These are phyloP conservation scores for Myotis vivesi DNA, from an alignment of 2,797 vertebrate species.

Conservation along the genomic window DNA sequence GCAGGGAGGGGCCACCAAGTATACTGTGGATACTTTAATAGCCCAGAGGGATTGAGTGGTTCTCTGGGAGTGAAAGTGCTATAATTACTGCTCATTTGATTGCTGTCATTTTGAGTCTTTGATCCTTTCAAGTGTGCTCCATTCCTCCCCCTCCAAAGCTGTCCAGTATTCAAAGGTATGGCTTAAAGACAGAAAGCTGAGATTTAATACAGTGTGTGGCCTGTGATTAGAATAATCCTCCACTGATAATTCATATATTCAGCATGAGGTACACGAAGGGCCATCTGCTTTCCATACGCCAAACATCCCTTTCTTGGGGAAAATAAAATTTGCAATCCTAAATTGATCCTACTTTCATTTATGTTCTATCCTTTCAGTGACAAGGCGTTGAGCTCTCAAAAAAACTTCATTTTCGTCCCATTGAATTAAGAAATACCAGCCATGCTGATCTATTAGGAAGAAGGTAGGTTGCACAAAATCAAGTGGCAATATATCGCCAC, in stretches of 20 bases:
- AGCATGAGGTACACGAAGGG: not conserved
- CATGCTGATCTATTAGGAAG: slow-evolving; percentile 31
- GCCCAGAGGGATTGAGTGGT: not conserved
- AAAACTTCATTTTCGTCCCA: slow-evolving; percentile 36
- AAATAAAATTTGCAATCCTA: not conserved
- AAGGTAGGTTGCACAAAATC: slow-evolving; percentile 50
- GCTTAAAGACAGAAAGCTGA: not conserved
- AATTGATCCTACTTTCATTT: not conserved
- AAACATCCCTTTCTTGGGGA: slow-evolving; percentile 13
- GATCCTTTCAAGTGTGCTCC: not conserved
- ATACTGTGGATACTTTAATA: not conserved
- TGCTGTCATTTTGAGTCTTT: not conserved
- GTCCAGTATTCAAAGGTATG: not conserved
- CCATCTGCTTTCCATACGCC: not conserved
- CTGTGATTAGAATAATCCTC: not conserved
- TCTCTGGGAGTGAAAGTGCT: not conserved
- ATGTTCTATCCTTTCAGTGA: not conserved
- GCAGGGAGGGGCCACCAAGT: not conserved
- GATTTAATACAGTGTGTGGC: not conserved
- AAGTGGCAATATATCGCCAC: slow-evolving; percentile 47
- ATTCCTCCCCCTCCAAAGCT: not conserved
- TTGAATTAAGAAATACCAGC: not conserved
- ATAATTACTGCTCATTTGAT: not conserved
- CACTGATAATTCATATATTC: not conserved
- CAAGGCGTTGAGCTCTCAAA: not conserved